Percentiles rank a stretch among this genome's conserved stretches.
These are phyloP conservation scores for Phaonia tiefii DNA, from an alignment of 2,888 invertebrate species.

Conservation along the genomic window DNA sequence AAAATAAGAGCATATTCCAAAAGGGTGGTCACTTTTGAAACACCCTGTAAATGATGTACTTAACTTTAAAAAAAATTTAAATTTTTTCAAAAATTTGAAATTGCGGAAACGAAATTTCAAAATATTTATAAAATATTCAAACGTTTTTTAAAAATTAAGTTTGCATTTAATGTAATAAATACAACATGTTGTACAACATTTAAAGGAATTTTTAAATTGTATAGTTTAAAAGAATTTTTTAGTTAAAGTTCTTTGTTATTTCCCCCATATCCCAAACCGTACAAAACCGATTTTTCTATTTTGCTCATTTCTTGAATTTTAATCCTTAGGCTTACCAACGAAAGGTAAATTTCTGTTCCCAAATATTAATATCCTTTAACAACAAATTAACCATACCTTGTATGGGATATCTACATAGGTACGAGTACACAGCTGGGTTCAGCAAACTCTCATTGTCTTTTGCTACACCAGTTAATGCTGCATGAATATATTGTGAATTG, in stretches of 20 bases:
- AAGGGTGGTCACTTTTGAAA: no score
- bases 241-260: conserved; percentile 9
- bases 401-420: conserved; percentile 66
- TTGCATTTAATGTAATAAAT: no score
- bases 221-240: no score
- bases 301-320: conserved; percentile 65
- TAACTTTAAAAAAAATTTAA: no score
- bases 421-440: conserved; percentile 65
- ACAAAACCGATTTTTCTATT: conserved; percentile 51
- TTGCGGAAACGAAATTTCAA: no score
- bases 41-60: no score
- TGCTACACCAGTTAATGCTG: conserved; percentile 30
- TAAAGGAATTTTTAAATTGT: no score
- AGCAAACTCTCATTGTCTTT: conserved; percentile 28
- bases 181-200: no score
- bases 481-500: conserved; percentile 8
- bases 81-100: no score
- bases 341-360: conserved; percentile 17
- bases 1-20: no score
- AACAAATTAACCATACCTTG: conserved; percentile 54
- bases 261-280: conserved; percentile 1
- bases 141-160: no score
- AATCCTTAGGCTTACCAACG: conserved; percentile 61
- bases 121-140: no score
- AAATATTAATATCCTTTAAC: conserved; percentile 27